These are phyloP conservation scores for Synergus itoensis DNA, from an alignment of 2,888 invertebrate species.

Conservation along the genomic window DNA sequence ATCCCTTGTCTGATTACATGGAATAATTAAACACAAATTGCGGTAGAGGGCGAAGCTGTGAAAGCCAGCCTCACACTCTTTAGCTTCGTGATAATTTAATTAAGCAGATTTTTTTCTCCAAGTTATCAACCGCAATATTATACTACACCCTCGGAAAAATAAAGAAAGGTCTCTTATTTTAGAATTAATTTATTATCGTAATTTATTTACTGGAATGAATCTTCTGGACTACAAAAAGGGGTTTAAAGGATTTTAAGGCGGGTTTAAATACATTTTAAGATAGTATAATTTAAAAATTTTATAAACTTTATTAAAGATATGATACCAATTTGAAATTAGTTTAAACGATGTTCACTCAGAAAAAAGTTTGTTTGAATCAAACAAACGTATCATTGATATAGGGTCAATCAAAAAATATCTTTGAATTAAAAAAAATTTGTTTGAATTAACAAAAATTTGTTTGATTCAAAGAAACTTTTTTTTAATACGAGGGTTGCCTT, in stretches of 20 bases:
- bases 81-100: conserved; percentile 12
- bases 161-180: neutral
- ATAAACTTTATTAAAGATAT: no score
- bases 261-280: no score
- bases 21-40: conserved; percentile 27
- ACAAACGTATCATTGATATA: no score
- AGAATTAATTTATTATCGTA: neutral
- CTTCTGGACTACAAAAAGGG: neutral
- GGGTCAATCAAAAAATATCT: no score
- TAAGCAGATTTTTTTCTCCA: conserved; percentile 2
- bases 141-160: neutral
- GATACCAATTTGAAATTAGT: no score
- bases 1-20: conserved; percentile 6
- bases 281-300: no score
- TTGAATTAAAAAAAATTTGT: no score
- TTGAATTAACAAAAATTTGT: no score
- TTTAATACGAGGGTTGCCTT: no score
- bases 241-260: no score
- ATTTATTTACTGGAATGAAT: neutral
- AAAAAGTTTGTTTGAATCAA: no score
- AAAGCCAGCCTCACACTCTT: neutral
- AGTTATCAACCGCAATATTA: neutral
- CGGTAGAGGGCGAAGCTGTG: neutral
- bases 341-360: neutral
- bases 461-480: no score